Percentiles rank a stretch among this genome's conserved stretches.
These are phyloP conservation scores for Premnoplex brunnescens DNA, from an alignment of 2,797 vertebrate genomes.

Conservation along the genomic window DNA sequence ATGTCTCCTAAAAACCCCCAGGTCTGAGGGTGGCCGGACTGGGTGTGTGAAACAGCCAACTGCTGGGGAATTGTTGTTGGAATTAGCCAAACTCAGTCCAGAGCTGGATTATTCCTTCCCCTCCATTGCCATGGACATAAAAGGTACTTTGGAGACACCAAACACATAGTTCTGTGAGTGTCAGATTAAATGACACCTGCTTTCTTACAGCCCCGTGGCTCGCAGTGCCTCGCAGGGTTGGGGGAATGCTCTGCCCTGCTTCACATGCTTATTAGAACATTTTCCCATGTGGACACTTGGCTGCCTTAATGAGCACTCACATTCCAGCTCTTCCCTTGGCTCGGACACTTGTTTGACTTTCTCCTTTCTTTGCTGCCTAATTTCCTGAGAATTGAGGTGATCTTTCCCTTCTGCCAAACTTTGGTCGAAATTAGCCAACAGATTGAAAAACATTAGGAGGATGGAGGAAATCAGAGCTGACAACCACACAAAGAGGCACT, in stretches of 20 bases:
- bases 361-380: conserved; percentile 30
- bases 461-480: neutral
- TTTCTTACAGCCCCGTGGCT: neutral
- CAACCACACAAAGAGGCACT: neutral
- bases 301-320: conserved; percentile 17
- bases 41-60: neutral
- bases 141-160: neutral
- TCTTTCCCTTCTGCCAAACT: conserved; percentile 12
- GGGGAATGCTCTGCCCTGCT: neutral
- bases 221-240: neutral
- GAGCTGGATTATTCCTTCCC: neutral
- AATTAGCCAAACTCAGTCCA: neutral
- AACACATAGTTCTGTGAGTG: neutral
- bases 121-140: neutral
- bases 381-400: conserved; percentile 54
- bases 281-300: conserved; percentile 34
- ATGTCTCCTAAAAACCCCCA: neutral
- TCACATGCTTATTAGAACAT: conserved; percentile 17
- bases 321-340: conserved; percentile 44
- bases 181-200: neutral
- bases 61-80: neutral
- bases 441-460: neutral
- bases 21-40: accelerated
- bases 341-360: conserved; percentile 6
- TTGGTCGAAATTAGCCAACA: neutral